Conservation (phyloP, 2,797 vertebrate species). For the Propithecus deckenii region DNA sequence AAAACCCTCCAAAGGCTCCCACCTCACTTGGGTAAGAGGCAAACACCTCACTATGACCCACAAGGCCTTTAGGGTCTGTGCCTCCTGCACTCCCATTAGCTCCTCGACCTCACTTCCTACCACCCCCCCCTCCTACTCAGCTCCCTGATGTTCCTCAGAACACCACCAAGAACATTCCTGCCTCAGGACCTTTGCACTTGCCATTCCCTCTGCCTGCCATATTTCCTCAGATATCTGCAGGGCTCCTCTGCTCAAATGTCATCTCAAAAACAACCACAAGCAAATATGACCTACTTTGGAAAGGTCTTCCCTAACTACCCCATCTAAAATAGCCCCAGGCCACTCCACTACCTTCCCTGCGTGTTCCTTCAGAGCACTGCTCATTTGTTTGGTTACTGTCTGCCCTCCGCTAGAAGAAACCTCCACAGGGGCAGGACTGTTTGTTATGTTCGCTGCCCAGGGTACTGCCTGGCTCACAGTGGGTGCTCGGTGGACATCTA, state of each 20-base stretch:
- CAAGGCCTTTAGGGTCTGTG: background rate
- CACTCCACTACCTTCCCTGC: background rate
- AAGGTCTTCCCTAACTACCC: background rate
- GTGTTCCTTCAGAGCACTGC: background rate
- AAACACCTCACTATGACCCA: background rate
- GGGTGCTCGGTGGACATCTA: background rate
- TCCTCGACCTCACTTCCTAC: background rate
- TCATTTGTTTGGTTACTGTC: too few species aligned
- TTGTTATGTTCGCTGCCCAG: background rate
- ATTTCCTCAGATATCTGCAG: background rate
- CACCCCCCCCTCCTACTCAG: background rate
- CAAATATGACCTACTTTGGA: background rate
- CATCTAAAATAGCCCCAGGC: background rate
- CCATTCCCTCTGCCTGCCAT: background rate
- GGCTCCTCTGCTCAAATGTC: background rate
- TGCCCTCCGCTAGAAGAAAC: background rate
- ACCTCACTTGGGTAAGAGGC: background rate
- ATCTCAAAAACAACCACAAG: background rate
- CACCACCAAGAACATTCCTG: background rate
- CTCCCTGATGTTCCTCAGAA: background rate
- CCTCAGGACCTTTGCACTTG: background rate
- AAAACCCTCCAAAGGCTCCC: background rate
- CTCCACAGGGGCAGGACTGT: fast-evolving
- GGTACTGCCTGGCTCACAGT: background rate
- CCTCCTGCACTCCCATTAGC: background rate